These are phyloP conservation scores for Ophioderma brevispina DNA, from an alignment of 35 echinoderm and acorn worm genomes.

Conservation along the genomic window DNA sequence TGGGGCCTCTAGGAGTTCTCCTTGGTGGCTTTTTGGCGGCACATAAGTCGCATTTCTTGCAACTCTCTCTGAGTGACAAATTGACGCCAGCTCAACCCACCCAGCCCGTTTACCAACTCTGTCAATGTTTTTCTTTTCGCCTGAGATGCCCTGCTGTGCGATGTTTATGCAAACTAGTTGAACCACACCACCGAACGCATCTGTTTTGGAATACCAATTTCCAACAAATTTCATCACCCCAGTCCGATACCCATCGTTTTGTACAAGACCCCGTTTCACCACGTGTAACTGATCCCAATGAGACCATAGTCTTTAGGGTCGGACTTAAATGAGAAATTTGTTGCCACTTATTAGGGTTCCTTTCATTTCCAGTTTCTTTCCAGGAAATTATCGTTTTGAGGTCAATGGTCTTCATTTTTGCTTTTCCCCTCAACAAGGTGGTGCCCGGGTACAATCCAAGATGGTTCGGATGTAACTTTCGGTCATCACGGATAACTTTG, in stretches of 20 bases:
- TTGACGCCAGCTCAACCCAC: slow-evolving; percentile 19
- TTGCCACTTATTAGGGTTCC: too few relatives aligned
- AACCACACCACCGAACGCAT: background rate
- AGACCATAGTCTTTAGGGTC: too few relatives aligned
- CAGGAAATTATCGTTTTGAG: too few relatives aligned
- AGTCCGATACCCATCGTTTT: background rate
- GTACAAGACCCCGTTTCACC: background rate
- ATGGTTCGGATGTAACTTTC: too few relatives aligned
- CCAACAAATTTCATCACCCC: background rate
- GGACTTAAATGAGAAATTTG: too few relatives aligned
- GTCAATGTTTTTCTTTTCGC: slow-evolving; percentile 19
- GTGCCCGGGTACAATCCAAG: too few relatives aligned
- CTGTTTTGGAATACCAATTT: slow-evolving; percentile 33
- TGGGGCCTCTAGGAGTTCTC: background rate
- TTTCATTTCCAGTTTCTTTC: too few relatives aligned
- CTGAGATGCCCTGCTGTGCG: slow-evolving; percentile 8
- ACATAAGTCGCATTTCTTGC: slow-evolving; percentile 13
- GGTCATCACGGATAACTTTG: too few relatives aligned
- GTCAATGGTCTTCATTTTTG: too few relatives aligned
- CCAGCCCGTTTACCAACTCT: background rate
- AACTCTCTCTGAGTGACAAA: background rate
- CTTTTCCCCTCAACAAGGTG: too few relatives aligned
- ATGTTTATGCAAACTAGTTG: slow-evolving; percentile 18
- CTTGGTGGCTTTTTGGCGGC: slow-evolving; percentile 19
- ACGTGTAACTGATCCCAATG: background rate